Percentiles rank a stretch among this genome's conserved stretches.
These are phyloP conservation scores for Ennomos quercinarius DNA, from an alignment of 2,888 invertebrate species.

Conservation along the genomic window DNA sequence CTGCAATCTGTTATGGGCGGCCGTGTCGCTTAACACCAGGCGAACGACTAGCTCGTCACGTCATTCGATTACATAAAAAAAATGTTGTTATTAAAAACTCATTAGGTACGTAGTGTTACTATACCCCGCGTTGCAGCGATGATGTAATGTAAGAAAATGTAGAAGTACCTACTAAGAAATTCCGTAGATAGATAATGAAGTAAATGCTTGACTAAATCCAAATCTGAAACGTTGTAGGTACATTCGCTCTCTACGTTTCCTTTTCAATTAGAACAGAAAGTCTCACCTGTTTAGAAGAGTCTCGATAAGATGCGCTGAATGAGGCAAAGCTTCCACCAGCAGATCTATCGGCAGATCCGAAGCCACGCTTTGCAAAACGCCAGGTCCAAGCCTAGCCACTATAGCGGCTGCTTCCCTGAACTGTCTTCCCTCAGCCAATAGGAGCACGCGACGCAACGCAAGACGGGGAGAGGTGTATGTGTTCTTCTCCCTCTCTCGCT, in stretches of 20 bases:
- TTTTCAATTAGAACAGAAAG: background rate
- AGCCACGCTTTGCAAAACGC: constrained; percentile 91
- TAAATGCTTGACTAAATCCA: too few species aligned
- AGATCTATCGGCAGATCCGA: constrained; percentile 94
- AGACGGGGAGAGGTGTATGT: constrained; percentile 88
- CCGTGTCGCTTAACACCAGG: too few species aligned
- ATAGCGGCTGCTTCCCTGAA: constrained; percentile 96
- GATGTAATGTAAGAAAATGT: too few species aligned
- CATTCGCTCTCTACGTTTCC: background rate
- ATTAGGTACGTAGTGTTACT: too few species aligned
- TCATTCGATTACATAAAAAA: too few species aligned
- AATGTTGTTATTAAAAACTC: too few species aligned
- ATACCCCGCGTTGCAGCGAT: too few species aligned
- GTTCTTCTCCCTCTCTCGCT: constrained; percentile 85
- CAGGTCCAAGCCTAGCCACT: constrained; percentile 91
- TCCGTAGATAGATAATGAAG: too few species aligned
- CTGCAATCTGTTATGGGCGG: too few species aligned
- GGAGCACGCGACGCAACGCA: constrained; percentile 89
- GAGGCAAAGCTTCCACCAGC: constrained; percentile 95
- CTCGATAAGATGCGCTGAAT: constrained; percentile 94
- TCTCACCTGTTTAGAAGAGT: constrained; percentile 90
- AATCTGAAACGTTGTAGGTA: too few species aligned
- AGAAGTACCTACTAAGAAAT: too few species aligned
- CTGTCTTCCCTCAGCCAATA: constrained; percentile 94
- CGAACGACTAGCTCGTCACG: too few species aligned